Percentiles rank a stretch among this genome's conserved stretches.
phyloP scores from a whole-genome alignment of 2,888 invertebrate species.

The Dione vanillae region DNA sequence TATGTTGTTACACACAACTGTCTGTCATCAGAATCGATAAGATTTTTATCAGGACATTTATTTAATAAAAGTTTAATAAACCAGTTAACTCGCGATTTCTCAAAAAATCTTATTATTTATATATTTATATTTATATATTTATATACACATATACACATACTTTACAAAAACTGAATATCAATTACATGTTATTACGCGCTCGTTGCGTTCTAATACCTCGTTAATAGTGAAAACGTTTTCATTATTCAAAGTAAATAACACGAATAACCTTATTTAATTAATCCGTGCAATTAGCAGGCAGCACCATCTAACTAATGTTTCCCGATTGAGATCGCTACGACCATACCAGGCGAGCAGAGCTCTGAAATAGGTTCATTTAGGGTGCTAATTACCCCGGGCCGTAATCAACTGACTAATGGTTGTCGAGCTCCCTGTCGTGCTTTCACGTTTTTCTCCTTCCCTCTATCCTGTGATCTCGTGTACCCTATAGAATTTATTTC shows the following conservation, averaged over 20 bases:
- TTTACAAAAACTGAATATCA: background rate
- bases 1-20: background rate
- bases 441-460: conserved; percentile 52
- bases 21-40: background rate
- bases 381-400: conserved; percentile 73
- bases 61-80: background rate
- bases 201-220: conserved; percentile 12
- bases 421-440: conserved; percentile 57
- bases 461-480: conserved; percentile 32
- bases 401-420: conserved; percentile 75
- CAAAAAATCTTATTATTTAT: too few species aligned
- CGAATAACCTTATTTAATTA: conserved; percentile 42
- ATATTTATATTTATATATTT: background rate
- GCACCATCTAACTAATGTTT: conserved; percentile 51
- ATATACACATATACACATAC: too few species aligned
- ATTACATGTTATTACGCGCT: background rate
- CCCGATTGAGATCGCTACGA: conserved; percentile 60
- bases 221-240: conserved; percentile 12
- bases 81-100: too few species aligned
- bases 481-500: conserved; percentile 7
- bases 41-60: background rate
- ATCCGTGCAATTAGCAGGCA: conserved; percentile 32
- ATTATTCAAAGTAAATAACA: conserved; percentile 29
- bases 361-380: conserved; percentile 74
- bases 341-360: conserved; percentile 64